phyloP scores from a whole-genome alignment of 1,140 invertebrate genomes.

The Leptinotarsa texana region DNA sequence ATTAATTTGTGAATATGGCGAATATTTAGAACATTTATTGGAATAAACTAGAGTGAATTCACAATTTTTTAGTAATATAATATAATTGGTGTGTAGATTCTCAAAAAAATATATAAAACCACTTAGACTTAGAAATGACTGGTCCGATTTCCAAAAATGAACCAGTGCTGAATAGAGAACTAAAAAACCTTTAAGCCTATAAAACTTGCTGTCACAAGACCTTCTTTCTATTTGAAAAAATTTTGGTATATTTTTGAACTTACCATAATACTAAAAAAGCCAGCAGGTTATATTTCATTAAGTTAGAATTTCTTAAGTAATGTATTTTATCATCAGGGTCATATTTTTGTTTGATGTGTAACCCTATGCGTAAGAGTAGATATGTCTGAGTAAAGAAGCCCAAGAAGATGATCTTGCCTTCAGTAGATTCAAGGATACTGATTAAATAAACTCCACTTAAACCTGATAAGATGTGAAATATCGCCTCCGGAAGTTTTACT shows the following conservation, averaged over 20 bases:
- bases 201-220: too few relatives aligned
- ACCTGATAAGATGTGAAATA: conserved; percentile 39
- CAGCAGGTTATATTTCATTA: conserved; percentile 32
- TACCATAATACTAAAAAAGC: conserved; percentile 38
- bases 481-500: conserved; percentile 30
- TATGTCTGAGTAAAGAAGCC: conserved; percentile 19
- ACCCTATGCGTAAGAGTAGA: conserved; percentile 15
- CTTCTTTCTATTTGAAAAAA: too few relatives aligned
- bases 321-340: conserved; percentile 12
- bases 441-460: conserved; percentile 41
- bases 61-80: too few relatives aligned
- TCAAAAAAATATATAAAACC: too few relatives aligned
- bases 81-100: too few relatives aligned
- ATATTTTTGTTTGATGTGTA: conserved; percentile 11
- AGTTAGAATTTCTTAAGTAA: conserved; percentile 13
- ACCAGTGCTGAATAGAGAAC: too few relatives aligned
- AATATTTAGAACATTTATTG: too few relatives aligned
- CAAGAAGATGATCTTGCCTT: conserved; percentile 37
- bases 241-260: conserved; percentile 17
- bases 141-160: too few relatives aligned
- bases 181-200: too few relatives aligned
- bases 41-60: too few relatives aligned
- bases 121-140: too few relatives aligned
- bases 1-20: too few relatives aligned
- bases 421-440: conserved; percentile 32